phyloP scores from a whole-genome alignment of 2,797 vertebrate genomes.

The Malacoraja senta region DNA sequence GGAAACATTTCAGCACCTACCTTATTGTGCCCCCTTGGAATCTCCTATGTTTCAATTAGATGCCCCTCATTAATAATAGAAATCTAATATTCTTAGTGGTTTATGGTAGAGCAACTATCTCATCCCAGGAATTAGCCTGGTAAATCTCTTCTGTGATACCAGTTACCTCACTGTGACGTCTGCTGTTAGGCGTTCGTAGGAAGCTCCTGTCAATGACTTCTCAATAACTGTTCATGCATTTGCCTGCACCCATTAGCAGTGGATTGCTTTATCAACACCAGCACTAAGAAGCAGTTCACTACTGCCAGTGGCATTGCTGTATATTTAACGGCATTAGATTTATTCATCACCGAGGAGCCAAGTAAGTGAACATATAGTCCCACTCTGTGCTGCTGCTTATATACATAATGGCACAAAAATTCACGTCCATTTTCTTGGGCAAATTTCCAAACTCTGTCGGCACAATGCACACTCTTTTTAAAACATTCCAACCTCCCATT shows the following conservation, averaged over 20 bases:
- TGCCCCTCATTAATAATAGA: too few species aligned
- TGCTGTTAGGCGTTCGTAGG: background rate
- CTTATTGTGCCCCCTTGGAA: too few species aligned
- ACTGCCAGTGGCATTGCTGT: background rate
- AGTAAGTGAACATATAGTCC: background rate
- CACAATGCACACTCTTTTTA: slow-evolving; percentile 8
- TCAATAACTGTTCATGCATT: background rate
- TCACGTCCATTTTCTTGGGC: slow-evolving; percentile 13
- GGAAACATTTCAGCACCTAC: too few species aligned
- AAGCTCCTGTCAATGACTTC: background rate
- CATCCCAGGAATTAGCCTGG: too few species aligned
- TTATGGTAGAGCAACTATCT: too few species aligned
- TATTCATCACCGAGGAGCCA: slow-evolving; percentile 4
- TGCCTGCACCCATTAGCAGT: background rate
- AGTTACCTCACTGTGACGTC: slow-evolving; percentile 13
- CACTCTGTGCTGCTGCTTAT: background rate
- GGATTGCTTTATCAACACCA: slow-evolving; percentile 11
- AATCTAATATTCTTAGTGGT: too few species aligned
- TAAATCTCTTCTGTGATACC: background rate
- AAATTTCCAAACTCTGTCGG: background rate
- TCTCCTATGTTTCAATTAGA: too few species aligned
- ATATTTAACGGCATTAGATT: background rate
- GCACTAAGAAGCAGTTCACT: background rate
- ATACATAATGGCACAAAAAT: slow-evolving; percentile 22
- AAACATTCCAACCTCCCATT: background rate